A percentile compares a stretch with the other conserved stretches of the same genome.
These are phyloP conservation scores for Dromiciops gliroides DNA, from an alignment of 2,113 vertebrate species.

Conservation along the genomic window DNA sequence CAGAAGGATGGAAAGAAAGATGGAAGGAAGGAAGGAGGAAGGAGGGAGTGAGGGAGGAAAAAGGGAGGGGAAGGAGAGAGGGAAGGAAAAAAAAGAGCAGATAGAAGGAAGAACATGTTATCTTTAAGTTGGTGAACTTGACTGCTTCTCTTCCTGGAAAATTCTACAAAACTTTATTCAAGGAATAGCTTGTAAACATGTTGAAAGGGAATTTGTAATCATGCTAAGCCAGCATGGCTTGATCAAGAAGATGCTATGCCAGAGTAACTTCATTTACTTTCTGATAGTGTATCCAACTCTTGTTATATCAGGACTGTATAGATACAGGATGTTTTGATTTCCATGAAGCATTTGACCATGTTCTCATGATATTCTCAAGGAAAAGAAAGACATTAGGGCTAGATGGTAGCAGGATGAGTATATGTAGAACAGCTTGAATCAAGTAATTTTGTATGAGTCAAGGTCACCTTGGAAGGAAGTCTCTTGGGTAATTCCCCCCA, in stretches of 20 bases:
- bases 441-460: neutral
- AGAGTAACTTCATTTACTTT: neutral
- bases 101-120: neutral
- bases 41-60: fast-evolving
- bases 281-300: neutral
- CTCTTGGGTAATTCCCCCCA: neutral
- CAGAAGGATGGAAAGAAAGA: no score
- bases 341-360: neutral
- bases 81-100: neutral
- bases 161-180: neutral
- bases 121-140: neutral
- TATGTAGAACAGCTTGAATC: neutral
- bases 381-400: neutral
- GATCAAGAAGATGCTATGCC: neutral
- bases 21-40: no score
- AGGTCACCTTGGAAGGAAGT: neutral
- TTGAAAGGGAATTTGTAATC: neutral
- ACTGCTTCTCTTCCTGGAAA: neutral
- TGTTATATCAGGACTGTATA: neutral
- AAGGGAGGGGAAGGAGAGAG: fast-evolving
- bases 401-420: neutral
- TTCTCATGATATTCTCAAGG: neutral
- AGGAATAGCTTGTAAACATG: neutral
- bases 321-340: neutral
- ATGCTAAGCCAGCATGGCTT: neutral